A percentile compares a stretch with the other conserved stretches of the same genome.
These are phyloP conservation scores for Glareola pratincola DNA, from an alignment of 2,113 vertebrate species.

Conservation along the genomic window DNA sequence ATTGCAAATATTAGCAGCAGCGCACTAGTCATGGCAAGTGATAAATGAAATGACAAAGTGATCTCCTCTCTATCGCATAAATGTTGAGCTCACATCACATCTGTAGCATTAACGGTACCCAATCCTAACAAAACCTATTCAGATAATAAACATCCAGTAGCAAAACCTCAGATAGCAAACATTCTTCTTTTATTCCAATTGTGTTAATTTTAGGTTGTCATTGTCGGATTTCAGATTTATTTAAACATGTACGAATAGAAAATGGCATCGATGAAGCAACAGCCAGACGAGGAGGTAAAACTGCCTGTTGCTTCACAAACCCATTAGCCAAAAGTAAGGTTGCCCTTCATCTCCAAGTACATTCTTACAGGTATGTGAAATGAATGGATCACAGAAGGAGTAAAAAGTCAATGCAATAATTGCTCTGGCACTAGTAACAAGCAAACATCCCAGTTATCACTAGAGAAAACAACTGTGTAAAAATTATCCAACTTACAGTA, in stretches of 20 bases:
- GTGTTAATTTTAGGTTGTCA: background rate
- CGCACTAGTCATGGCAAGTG: background rate
- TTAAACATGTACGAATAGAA: background rate
- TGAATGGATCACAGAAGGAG: background rate
- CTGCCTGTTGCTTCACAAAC: background rate
- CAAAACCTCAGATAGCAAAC: background rate
- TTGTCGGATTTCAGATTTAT: background rate
- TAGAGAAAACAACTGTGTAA: background rate
- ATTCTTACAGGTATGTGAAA: no score
- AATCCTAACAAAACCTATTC: background rate
- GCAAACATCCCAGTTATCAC: accelerated
- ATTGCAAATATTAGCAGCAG: background rate
- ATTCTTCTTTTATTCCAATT: background rate
- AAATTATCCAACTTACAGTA: background rate
- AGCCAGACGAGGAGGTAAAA: background rate
- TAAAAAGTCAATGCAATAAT: background rate
- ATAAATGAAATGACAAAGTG: background rate
- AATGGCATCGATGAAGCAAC: background rate
- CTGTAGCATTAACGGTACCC: accelerated
- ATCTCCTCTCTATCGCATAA: background rate
- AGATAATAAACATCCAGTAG: background rate
- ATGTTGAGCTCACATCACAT: accelerated
- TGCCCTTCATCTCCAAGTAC: background rate
- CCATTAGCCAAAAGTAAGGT: background rate
- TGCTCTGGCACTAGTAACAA: background rate